Conservation (phyloP, 2,113 vertebrate species). For the Scytalopus superciliaris region DNA sequence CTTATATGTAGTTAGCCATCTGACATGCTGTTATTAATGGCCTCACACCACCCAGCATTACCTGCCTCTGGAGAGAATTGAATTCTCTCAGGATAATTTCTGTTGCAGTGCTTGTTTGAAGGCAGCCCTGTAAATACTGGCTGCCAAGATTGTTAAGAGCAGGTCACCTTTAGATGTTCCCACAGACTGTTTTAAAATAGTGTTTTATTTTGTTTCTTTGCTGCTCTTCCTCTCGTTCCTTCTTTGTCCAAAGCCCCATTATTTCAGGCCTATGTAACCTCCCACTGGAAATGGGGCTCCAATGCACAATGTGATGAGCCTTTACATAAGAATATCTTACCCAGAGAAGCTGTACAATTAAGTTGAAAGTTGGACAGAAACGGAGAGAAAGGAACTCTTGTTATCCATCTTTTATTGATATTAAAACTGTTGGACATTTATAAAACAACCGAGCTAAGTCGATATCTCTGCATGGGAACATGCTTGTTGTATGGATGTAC, state of each 20-base stretch:
- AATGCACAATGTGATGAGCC: not conserved
- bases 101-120: not conserved
- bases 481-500: not conserved
- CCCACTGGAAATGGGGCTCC: not conserved
- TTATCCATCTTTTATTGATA: not conserved
- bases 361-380: not conserved
- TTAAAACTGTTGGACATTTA: not conserved
- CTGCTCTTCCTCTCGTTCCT: not conserved
- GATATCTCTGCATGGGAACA: not conserved
- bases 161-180: not conserved
- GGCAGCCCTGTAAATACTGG: not conserved
- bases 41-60: fast-evolving
- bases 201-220: not conserved
- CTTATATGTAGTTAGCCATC: not conserved
- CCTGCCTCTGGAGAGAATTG: not conserved
- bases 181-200: not conserved
- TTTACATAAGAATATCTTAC: not conserved
- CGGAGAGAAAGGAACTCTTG: not conserved
- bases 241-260: not conserved
- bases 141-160: not conserved
- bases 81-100: not conserved
- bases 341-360: not conserved
- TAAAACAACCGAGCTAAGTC: not conserved
- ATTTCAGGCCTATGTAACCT: not conserved
- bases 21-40: not conserved